Evolutionary conservation across 2,797 vertebrate species (phyloP), one percentile per base, ranked within the genome.

Genomic region (Huso huso): DNA sequence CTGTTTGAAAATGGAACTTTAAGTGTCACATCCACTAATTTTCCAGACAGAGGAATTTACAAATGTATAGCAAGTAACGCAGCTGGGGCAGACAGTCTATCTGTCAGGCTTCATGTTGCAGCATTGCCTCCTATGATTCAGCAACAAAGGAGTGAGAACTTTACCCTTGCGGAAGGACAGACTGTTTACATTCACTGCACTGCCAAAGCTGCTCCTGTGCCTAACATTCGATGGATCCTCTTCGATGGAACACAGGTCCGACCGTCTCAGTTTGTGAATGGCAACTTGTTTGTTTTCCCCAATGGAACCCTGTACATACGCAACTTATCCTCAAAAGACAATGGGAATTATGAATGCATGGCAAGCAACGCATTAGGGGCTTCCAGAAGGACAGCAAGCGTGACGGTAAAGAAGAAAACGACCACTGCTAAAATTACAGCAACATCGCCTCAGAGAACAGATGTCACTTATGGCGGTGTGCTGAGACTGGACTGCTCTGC

Each of bases 281-380:
- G 87, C 8, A 88, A 83, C 65, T 66, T 87, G 0, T 81, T 87
- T 51, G 90, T 96, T 63, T 95, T 96, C 74, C 92, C 93, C 62
- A 98, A 98, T 6, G 96, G 96, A 6, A 98, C 96, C 0, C 88
- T 98, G 0, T 81, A 88, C 69, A 84, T 98, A 65, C 85, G 79
- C 10, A 81, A 75, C 0, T 55, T 93, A 0, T 76, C 80, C 2
- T 75, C 71, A 0, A 78, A 67, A 37, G 86, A 96, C 69, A 79
- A 81, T 1, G 95, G 95, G 5, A 87, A 66, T 61, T 98, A 98
- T 0, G 85, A 94, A 71, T 98, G 96, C 61, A 79, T 84, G 63
- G 94, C 92, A 6, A 86, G 84, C 67, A 97, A 93, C 53, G 61
- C 75, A 4, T 81, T 92, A 63, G 92, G 91, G 1, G 76, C 84